phyloP scores from a whole-genome alignment of 1,140 invertebrate genomes.

The Heterodera schachtii region DNA sequence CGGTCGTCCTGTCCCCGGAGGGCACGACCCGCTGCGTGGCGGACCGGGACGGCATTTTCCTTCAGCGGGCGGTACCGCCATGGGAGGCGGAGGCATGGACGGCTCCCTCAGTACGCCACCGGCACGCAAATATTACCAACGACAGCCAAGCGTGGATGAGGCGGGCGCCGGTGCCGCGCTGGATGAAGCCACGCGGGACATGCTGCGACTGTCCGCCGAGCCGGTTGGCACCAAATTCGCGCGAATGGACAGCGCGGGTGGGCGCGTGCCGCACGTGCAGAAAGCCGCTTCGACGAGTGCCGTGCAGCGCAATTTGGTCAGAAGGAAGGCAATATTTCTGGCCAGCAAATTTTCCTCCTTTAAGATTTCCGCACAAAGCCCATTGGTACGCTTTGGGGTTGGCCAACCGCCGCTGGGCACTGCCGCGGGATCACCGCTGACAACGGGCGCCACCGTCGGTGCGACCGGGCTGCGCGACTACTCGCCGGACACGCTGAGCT shows the following conservation, averaged over 20 bases:
- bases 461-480: background rate
- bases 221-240: conserved; percentile 38
- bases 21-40: background rate
- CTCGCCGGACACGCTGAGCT: conserved; percentile 25
- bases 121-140: conserved; percentile 1
- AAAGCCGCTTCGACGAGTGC: conserved; percentile 52
- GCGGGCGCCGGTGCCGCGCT: conserved; percentile 29
- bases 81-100: background rate
- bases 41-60: background rate
- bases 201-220: conserved; percentile 46
- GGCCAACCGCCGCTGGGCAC: background rate
- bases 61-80: background rate
- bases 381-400: conserved; percentile 1
- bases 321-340: background rate
- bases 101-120: too few species aligned
- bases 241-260: background rate
- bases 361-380: conserved; percentile 10
- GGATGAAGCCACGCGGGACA: conserved; percentile 49
- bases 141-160: conserved; percentile 16
- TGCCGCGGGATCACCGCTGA: too few species aligned
- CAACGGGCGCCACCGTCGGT: background rate
- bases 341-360: conserved; percentile 2
- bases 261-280: conserved; percentile 35
- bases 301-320: conserved; percentile 28
- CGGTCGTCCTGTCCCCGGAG: background rate